phyloP scores from a whole-genome alignment of 2,113 vertebrate genomes.

The Corythaixoides concolor region DNA sequence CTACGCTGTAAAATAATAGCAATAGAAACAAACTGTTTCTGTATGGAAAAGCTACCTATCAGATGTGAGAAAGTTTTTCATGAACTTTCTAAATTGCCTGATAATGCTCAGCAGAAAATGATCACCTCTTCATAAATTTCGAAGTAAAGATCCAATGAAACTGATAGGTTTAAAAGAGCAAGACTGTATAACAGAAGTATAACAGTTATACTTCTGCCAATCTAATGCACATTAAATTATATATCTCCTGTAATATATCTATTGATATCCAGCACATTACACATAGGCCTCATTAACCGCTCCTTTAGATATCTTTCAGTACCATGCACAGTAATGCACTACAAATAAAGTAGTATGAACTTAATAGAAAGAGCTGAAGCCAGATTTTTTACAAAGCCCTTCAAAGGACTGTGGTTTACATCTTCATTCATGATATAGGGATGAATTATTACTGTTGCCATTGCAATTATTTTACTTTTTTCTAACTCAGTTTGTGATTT shows the following conservation, averaged over 20 bases:
- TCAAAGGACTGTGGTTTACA: background rate
- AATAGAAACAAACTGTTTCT: background rate
- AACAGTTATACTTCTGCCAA: rapidly evolving
- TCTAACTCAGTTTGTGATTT: background rate
- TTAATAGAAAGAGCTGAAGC: background rate
- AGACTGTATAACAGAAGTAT: background rate
- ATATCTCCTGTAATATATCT: background rate
- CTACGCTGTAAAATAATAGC: background rate
- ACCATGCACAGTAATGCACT: background rate
- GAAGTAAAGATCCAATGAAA: background rate
- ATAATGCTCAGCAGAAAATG: background rate
- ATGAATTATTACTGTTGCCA: background rate
- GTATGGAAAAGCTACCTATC: background rate
- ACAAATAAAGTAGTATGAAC: background rate
- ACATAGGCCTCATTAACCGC: background rate
- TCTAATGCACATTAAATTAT: background rate
- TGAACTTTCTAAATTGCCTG: background rate
- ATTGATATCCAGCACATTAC: background rate
- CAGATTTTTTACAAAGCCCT: background rate
- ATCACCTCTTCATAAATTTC: background rate
- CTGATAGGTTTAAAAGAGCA: background rate
- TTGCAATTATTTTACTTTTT: background rate
- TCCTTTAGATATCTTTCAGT: background rate
- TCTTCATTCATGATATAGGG: background rate
- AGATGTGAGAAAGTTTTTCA: background rate